Evolutionary conservation across 2,888 invertebrate species (phyloP).

Genomic region (Macrosoma leucophasiata): DNA sequence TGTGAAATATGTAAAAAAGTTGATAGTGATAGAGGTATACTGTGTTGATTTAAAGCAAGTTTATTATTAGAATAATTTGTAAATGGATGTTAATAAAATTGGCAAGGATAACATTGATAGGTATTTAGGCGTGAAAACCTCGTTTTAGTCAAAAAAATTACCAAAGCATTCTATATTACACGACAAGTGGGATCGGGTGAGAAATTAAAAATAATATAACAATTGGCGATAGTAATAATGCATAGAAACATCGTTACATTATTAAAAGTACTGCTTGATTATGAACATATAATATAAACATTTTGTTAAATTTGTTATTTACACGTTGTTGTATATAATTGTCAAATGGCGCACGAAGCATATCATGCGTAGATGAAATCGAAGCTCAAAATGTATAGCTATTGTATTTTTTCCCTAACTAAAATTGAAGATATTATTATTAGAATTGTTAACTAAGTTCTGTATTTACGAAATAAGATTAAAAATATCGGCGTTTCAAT

Average conservation of each 20-base stretch:
- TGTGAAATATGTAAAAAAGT: constrained; percentile 26
- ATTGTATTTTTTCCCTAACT: constrained; percentile 32
- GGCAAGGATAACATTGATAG: constrained; percentile 21
- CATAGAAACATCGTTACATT: constrained; percentile 27
- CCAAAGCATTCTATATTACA: constrained; percentile 41
- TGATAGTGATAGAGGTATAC: constrained; percentile 15
- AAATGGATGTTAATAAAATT: constrained; percentile 27
- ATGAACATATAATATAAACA: constrained; percentile 29
- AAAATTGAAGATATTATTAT: constrained; percentile 22
- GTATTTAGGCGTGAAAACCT: constrained; percentile 13
- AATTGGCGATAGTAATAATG: constrained; percentile 23
- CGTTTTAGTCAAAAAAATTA: constrained; percentile 45
- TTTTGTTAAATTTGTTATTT: constrained; percentile 59
- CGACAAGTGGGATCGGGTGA: constrained; percentile 19
- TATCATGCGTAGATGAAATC: constrained; percentile 52
- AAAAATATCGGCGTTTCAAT: constrained; percentile 9
- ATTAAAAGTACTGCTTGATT: constrained; percentile 27
- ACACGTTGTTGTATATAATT: constrained; percentile 49
- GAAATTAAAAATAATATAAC: constrained; percentile 22
- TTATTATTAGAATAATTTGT: constrained; percentile 16
- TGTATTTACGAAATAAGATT: constrained; percentile 17
- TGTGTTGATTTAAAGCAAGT: constrained; percentile 12
- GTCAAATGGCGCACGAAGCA: constrained; percentile 40
- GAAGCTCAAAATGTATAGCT: constrained; percentile 51
- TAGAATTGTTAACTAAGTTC: constrained; percentile 24